Evolutionary conservation across 53 echinoderm and acorn worm genomes (phyloP), one percentile per base, ranked within the genome.

Genomic region (Holothuria leucospilota): DNA sequence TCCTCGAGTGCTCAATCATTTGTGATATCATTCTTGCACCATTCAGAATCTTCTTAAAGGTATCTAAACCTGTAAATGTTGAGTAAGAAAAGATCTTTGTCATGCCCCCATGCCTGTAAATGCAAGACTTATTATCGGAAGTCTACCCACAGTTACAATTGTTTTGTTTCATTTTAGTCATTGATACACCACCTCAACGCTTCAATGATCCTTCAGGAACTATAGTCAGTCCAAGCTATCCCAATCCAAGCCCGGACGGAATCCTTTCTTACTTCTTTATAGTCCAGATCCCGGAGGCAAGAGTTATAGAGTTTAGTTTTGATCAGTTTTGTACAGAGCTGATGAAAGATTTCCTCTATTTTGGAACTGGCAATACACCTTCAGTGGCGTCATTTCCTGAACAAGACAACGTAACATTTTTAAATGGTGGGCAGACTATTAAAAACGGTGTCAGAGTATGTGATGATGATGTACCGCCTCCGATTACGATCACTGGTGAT

Each of bases 221-320:
- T 7, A 6, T 71, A 18, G 13, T 29, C 38, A 71, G 71, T 16
- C 20, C 23, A 12, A 46, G 39, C 71, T 71, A 18, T 40, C 71
- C 71, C 39, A 40, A 71, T 39, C 71, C 71, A 11, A 21, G 20
- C 39, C 71, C 71, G 39, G 41, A 71, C 71, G n/a, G 46, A 20
- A 14, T 71, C 41, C 0, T 0, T 20, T 71, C 39, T 39, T 38
- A 71, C 41, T 71, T 28, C 71, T 71, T 39, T 20, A 71, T 71
- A 20, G 46, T 71, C 71, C 71, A 71, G 29, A 39, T 71, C 21
- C 71, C 71, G 21, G 71, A 71, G 71, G 71, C 71, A 39, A 39
- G 71, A 5, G 9, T 10, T 46, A 71, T 71, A 39, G 71, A 71
- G 46, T 29, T 71, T n/a, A 6, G n/a, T 16, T 71, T 71, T 39